A percentile compares a stretch with the other conserved stretches of the same genome.
Evolutionary conservation across 2,888 invertebrate species (phyloP).

Genomic region (Mythimna vitellina): DNA sequence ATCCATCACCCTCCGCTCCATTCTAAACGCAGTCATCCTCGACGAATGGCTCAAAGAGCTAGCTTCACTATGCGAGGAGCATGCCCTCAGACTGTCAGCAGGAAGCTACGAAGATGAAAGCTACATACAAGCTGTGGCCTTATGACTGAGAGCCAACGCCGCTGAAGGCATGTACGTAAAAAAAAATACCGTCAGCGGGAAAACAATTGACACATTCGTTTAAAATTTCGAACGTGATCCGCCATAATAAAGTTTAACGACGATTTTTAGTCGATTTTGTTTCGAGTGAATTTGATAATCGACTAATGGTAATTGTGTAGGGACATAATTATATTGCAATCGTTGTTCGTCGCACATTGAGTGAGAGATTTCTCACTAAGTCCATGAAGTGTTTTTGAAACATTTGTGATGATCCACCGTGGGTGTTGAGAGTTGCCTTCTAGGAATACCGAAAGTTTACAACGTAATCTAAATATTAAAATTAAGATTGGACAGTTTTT

Average conservation of each 20-base stretch:
- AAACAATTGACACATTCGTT: conserved; percentile 63
- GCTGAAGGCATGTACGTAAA: conserved; percentile 64
- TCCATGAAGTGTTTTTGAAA: conserved; percentile 58
- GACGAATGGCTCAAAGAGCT: conserved; percentile 99
- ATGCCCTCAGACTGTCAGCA: conserved; percentile 91
- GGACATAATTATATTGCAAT: conserved; percentile 6
- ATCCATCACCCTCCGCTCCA: conserved; percentile 82
- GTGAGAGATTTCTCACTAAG: conserved; percentile 41
- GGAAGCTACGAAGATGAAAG: conserved; percentile 81
- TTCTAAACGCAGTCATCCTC: conserved; percentile 94
- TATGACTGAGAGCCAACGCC: conserved; percentile 85
- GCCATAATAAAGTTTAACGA: conserved; percentile 58
- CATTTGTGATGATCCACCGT: conserved; percentile 59
- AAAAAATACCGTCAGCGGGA: conserved; percentile 57
- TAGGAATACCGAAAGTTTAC: conserved; percentile 60
- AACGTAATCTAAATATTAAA: conserved; percentile 55
- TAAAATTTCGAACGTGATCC: conserved; percentile 50
- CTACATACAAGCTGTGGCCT: conserved; percentile 81
- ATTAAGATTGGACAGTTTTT: conserved; percentile 35
- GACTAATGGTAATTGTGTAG: conserved; percentile 42
- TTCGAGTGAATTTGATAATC: conserved; percentile 26
- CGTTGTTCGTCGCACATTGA: conserved; percentile 38
- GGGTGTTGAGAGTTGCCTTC: conserved; percentile 65
- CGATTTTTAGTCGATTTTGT: conserved; percentile 52
- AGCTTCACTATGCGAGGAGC: conserved; percentile 98